Conservation (phyloP, 1,140 invertebrate species). For the Xylocopa sonorina region DNA sequence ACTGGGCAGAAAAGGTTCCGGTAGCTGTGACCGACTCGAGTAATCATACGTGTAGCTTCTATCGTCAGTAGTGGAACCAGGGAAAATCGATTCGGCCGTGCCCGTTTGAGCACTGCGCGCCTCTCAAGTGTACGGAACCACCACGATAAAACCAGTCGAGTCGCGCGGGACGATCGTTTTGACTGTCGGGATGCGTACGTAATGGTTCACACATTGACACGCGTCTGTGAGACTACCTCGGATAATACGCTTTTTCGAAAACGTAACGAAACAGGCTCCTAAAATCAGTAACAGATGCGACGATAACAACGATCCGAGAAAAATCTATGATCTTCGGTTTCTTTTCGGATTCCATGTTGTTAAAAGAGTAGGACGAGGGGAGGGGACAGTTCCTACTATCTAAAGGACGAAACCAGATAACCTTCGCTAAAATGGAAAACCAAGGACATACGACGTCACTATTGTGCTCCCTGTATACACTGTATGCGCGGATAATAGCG, state of each 20-base stretch:
- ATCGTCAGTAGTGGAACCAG: conserved; percentile 52
- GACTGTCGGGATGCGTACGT: conserved; percentile 13
- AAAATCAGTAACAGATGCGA: not conserved
- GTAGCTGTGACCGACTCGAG: conserved; percentile 10
- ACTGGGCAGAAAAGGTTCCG: conserved; percentile 26
- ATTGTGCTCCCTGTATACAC: no score
- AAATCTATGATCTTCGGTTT: not conserved
- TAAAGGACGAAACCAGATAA: not conserved
- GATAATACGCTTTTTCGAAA: not conserved
- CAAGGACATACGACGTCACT: no score
- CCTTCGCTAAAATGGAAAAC: not conserved
- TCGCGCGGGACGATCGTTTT: conserved; percentile 21
- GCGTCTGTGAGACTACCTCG: no score
- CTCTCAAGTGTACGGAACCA: conserved; percentile 45
- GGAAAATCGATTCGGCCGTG: conserved; percentile 68
- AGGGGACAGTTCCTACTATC: not conserved
- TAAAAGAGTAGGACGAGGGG: no score
- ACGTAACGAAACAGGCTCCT: no score
- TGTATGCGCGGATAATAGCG: not conserved
- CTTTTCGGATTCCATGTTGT: no score
- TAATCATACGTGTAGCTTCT: conserved; percentile 48
- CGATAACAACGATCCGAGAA: not conserved
- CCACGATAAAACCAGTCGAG: conserved; percentile 44
- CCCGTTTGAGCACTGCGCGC: conserved; percentile 66
- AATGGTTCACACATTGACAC: not conserved